Percentiles rank a stretch among this genome's conserved stretches.
Conservation (phyloP, 2,888 invertebrate species). For the Scaptomyza cyrtandrae region DNA sequence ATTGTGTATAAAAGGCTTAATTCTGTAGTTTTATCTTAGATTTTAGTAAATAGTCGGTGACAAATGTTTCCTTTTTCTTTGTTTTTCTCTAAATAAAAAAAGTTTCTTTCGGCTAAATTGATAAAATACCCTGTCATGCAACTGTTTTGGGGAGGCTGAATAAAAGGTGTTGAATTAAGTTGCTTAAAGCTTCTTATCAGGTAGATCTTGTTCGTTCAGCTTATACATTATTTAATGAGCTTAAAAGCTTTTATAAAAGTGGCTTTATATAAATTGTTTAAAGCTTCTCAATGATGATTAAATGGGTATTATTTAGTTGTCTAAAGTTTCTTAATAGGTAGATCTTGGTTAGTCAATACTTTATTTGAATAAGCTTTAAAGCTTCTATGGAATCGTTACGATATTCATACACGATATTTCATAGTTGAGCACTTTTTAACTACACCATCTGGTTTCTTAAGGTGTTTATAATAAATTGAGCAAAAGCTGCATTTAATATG, state of each 20-base stretch:
- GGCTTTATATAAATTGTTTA: too few species aligned
- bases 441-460: neutral
- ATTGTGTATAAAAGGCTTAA: neutral
- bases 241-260: too few species aligned
- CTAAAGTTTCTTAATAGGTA: too few species aligned
- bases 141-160: neutral
- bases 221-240: too few species aligned
- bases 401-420: constrained; percentile 8
- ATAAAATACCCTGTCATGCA: constrained; percentile 3
- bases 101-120: constrained; percentile 1
- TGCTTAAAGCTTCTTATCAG: too few species aligned
- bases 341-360: too few species aligned
- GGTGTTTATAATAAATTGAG: constrained; percentile 25
- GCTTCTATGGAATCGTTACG: too few species aligned
- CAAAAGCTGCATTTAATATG: neutral
- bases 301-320: too few species aligned
- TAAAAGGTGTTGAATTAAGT: too few species aligned
- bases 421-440: neutral
- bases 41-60: constrained; percentile 13
- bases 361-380: too few species aligned
- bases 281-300: too few species aligned
- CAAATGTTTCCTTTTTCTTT: constrained; percentile 6
- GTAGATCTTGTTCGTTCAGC: too few species aligned
- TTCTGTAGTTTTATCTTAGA: neutral
- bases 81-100: constrained; percentile 7